phyloP scores from a whole-genome alignment of 2,797 vertebrate species.

The Sebastes miniatus region DNA sequence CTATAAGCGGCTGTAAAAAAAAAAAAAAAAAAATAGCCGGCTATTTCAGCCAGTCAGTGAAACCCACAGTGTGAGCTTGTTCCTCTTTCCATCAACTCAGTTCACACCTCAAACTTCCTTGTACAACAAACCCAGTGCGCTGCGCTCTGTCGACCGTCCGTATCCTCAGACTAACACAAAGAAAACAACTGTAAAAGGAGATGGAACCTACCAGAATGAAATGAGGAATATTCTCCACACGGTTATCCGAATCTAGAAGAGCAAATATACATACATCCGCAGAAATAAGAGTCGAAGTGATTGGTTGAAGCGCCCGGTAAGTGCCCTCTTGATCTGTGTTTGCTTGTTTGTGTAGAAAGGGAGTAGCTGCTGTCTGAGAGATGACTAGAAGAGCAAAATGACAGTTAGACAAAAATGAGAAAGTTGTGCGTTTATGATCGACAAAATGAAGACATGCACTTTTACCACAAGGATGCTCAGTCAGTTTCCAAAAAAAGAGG shows the following conservation, averaged over 20 bases:
- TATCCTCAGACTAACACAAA: neutral
- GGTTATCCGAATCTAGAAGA: neutral
- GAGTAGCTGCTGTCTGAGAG: neutral
- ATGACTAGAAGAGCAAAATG: neutral
- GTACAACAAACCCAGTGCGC: slow-evolving; percentile 23
- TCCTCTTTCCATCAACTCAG: slow-evolving; percentile 51
- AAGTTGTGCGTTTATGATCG: neutral
- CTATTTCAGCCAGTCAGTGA: slow-evolving; percentile 15
- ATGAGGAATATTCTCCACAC: slow-evolving; percentile 41
- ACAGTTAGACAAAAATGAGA: neutral
- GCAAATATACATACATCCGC: neutral
- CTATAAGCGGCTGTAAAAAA: neutral
- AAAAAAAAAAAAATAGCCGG: neutral
- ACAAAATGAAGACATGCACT: neutral
- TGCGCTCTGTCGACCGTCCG: neutral
- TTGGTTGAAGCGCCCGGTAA: slow-evolving; percentile 29
- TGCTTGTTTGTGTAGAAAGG: neutral
- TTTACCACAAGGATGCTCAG: slow-evolving; percentile 11
- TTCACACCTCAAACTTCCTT: slow-evolving; percentile 61
- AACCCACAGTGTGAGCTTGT: slow-evolving; percentile 25
- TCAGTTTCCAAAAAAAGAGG: slow-evolving; percentile 47
- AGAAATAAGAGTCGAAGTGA: neutral
- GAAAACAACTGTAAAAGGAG: neutral
- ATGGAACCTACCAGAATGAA: slow-evolving; percentile 39
- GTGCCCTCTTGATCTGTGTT: neutral